These are phyloP conservation scores for Galeopterus variegatus DNA, from an alignment of 2,113 vertebrate genomes.

Conservation along the genomic window DNA sequence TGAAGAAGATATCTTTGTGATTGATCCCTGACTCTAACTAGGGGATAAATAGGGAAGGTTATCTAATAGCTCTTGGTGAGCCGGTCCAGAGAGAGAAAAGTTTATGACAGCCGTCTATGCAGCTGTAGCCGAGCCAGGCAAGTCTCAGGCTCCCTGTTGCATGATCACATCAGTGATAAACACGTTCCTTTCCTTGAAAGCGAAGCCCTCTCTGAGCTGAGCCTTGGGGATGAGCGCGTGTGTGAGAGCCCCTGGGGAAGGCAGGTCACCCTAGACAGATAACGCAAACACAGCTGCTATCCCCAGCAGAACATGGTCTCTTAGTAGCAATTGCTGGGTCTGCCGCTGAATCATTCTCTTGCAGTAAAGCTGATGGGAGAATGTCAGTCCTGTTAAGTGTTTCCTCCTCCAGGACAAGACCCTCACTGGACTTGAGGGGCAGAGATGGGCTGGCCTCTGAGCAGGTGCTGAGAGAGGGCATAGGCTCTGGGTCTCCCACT, in stretches of 20 bases:
- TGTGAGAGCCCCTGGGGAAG: background rate
- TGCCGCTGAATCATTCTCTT: background rate
- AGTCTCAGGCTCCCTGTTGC: constrained; percentile 70
- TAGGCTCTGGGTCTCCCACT: background rate
- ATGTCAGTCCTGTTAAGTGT: background rate
- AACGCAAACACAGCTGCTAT: constrained; percentile 27
- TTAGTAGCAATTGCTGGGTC: background rate
- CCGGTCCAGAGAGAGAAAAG: background rate
- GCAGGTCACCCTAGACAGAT: constrained; percentile 48
- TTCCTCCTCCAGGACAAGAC: background rate
- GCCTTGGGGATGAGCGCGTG: accelerated
- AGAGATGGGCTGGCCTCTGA: background rate
- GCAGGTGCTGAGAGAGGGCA: background rate
- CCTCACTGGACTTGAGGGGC: background rate
- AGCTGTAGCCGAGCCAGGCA: constrained; percentile 30
- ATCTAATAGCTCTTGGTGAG: background rate
- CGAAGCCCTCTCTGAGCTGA: background rate
- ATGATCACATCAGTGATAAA: constrained; percentile 71
- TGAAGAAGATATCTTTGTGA: background rate
- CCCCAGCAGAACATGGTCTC: constrained; percentile 56
- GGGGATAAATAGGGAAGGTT: background rate
- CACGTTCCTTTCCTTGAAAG: constrained; percentile 81
- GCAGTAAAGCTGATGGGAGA: background rate
- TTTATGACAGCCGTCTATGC: background rate
- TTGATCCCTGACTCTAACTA: background rate